These are phyloP conservation scores for Diorhabda carinulata DNA, from an alignment of 1,140 invertebrate genomes.

Conservation along the genomic window DNA sequence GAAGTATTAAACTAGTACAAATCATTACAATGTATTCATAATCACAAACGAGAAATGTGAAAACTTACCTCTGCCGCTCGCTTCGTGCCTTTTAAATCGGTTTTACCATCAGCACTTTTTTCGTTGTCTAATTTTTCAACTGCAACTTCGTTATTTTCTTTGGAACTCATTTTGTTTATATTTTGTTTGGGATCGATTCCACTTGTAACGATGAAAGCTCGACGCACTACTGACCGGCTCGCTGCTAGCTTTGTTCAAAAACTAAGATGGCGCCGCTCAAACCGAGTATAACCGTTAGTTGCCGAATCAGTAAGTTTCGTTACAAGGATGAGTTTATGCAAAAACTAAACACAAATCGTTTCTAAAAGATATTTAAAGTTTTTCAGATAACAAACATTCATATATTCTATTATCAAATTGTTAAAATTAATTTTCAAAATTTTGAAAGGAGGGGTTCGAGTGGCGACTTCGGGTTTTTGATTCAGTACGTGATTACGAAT, in stretches of 20 bases:
- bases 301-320: slow-evolving; percentile 47
- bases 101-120: slow-evolving; percentile 68
- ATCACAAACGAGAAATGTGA: slow-evolving; percentile 7
- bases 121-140: slow-evolving; percentile 77
- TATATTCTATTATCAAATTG: slow-evolving; percentile 6
- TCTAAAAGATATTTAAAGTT: neutral
- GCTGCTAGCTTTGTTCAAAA: slow-evolving; percentile 69
- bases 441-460: slow-evolving; percentile 55
- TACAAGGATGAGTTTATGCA: slow-evolving; percentile 24
- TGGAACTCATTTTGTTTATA: slow-evolving; percentile 72
- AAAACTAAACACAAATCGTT: slow-evolving; percentile 10
- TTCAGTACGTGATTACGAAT: slow-evolving; percentile 39
- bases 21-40: too few relatives aligned
- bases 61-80: slow-evolving; percentile 79
- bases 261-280: slow-evolving; percentile 76
- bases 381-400: neutral
- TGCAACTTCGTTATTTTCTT: slow-evolving; percentile 79
- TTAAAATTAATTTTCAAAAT: slow-evolving; percentile 32
- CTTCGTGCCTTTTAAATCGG: slow-evolving; percentile 80
- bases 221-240: slow-evolving; percentile 60
- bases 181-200: slow-evolving; percentile 51
- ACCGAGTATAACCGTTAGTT: slow-evolving; percentile 57
- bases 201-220: slow-evolving; percentile 50
- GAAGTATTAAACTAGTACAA: too few relatives aligned
- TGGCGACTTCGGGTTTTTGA: slow-evolving; percentile 44